Percentiles rank a stretch among this genome's conserved stretches.
phyloP scores from a whole-genome alignment of 2,113 vertebrate genomes.

The Lepus timidus region DNA sequence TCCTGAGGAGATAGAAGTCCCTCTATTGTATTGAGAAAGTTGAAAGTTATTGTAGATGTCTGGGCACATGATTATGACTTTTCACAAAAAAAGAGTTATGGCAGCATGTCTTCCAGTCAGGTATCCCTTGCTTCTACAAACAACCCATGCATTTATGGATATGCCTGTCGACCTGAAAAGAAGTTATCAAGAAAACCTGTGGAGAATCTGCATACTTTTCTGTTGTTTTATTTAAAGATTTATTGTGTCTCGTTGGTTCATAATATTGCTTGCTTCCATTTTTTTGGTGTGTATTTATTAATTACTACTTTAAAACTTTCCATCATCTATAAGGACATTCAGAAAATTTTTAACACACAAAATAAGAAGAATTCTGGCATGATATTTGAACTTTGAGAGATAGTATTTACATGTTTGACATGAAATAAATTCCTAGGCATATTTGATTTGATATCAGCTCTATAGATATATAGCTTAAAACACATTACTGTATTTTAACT shows the following conservation, averaged over 20 bases:
- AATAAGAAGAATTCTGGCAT: conserved; percentile 23
- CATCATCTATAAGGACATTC: background rate
- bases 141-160: background rate
- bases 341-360: conserved; percentile 29
- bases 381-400: conserved; percentile 7
- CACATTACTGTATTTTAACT: background rate
- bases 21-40: conserved; percentile 71
- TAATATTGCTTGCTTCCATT: conserved; percentile 44
- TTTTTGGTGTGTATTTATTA: conserved; percentile 1
- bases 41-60: conserved; percentile 68
- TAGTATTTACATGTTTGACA: background rate
- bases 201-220: background rate
- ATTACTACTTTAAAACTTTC: conserved; percentile 42
- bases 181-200: conserved; percentile 3
- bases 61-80: conserved; percentile 37
- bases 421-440: background rate
- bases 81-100: conserved; percentile 12
- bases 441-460: conserved; percentile 7
- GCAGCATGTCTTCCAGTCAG: background rate
- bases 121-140: conserved; percentile 46
- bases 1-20: conserved; percentile 68
- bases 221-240: conserved; percentile 51
- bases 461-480: background rate
- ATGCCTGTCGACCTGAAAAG: background rate
- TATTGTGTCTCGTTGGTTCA: conserved; percentile 32